Evolutionary conservation across 2,113 vertebrate species (phyloP).

Genomic region (human): GRCh38 chr3:83001501-83002000

Average conservation of each 20-base stretch:
- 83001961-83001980: background rate
- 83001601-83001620: background rate
- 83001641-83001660: background rate
- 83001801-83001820: background rate
- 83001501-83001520: background rate
- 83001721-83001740: background rate
- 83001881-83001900: background rate
- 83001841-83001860: background rate
- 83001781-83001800: background rate
- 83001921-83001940: background rate
- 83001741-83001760: background rate
- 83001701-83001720: background rate
- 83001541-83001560: background rate
- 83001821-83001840: background rate
- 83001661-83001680: background rate
- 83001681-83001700: background rate
- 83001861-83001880: background rate
- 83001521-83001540: background rate
- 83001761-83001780: background rate
- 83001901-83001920: background rate
- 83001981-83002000: background rate
- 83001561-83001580: background rate
- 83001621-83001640: background rate
- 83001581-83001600: slow-evolving; percentile 18
- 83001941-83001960: background rate